These are phyloP conservation scores for Habrosyne pyritoides DNA, from an alignment of 2,888 invertebrate genomes.

Conservation along the genomic window DNA sequence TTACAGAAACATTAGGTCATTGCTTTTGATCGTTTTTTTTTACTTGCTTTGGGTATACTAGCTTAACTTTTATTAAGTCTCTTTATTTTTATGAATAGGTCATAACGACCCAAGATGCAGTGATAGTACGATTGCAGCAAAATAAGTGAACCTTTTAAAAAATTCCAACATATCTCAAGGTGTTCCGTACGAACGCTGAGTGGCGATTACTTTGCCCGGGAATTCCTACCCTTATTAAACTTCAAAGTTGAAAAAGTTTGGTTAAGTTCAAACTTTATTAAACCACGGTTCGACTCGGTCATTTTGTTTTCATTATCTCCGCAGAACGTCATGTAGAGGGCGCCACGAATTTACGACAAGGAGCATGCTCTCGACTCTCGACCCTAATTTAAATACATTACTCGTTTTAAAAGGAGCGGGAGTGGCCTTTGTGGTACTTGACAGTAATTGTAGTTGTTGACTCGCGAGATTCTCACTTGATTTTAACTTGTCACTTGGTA, in stretches of 20 bases:
- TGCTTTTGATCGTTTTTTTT: too few species aligned
- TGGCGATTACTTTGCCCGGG: background rate
- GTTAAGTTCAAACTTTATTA: conserved; percentile 6
- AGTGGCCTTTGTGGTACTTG: conserved; percentile 8
- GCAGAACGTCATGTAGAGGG: conserved; percentile 15
- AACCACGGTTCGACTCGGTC: conserved; percentile 21
- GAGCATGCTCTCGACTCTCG: conserved; percentile 15
- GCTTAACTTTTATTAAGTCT: too few species aligned
- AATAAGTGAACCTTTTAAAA: too few species aligned
- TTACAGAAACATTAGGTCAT: too few species aligned
- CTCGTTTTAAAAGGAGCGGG: conserved; percentile 19
- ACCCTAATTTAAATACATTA: conserved; percentile 39
- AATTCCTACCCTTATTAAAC: background rate
- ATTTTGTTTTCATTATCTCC: conserved; percentile 48
- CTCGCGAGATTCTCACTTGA: background rate
- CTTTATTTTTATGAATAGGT: background rate
- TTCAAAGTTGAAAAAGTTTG: background rate
- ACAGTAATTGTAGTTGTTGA: conserved; percentile 7
- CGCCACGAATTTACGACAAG: conserved; percentile 35
- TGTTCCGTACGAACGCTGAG: background rate
- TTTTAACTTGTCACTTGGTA: background rate
- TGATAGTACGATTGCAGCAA: background rate
- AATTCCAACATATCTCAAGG: background rate
- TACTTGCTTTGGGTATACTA: too few species aligned
- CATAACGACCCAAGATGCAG: background rate